phyloP scores from a whole-genome alignment of 2,113 vertebrate genomes.

The Paramormyrops kingsleyae region DNA sequence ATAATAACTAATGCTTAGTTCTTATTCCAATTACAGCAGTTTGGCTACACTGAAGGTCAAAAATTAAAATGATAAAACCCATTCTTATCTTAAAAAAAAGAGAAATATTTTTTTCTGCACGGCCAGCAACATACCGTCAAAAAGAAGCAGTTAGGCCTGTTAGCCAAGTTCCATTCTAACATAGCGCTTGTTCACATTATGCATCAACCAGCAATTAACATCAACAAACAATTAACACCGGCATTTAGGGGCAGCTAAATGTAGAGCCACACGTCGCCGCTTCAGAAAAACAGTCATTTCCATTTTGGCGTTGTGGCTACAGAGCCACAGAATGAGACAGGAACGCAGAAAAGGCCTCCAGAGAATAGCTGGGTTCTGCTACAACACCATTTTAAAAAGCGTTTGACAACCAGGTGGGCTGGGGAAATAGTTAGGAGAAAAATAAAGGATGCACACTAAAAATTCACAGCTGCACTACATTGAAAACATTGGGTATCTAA shows the following conservation, averaged over 20 bases:
- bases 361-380: background rate
- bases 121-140: background rate
- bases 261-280: background rate
- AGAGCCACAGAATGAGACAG: background rate
- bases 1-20: background rate
- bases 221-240: constrained; percentile 27
- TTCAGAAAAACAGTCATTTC: constrained; percentile 19
- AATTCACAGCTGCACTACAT: background rate
- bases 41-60: background rate
- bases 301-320: background rate
- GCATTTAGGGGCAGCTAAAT: background rate
- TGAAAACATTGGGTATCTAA: background rate
- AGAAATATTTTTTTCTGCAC: background rate
- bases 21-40: background rate
- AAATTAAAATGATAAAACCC: background rate
- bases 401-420: background rate
- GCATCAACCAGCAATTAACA: background rate
- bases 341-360: background rate
- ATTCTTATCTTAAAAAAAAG: background rate
- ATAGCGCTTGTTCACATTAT: background rate
- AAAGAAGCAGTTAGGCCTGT: background rate
- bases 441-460: background rate
- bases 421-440: background rate
- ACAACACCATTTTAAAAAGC: background rate
- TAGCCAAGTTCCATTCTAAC: constrained; percentile 22